Evolutionary conservation across 2,797 vertebrate species (phyloP), one percentile per base, ranked within the genome.

Genomic region (Leptodactylus fallax): DNA sequence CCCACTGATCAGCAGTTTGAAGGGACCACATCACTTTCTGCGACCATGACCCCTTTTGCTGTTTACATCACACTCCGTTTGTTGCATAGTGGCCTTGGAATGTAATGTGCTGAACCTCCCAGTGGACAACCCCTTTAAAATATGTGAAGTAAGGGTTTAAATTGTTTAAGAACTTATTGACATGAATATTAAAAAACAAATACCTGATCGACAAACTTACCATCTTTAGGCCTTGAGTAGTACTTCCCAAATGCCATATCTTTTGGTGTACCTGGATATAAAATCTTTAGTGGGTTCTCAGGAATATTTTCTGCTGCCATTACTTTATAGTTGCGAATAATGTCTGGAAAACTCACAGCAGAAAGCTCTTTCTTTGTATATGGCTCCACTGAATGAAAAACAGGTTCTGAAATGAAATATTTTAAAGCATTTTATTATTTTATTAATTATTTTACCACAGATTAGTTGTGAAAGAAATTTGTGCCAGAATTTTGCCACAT

Each of bases 291-390:
- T 0, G 98, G 98, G 90, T 99, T 98, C 89, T 99, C 98, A 0
- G 98, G 98, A 87, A 99, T 98, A 91, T 99, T 99, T 58, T 99
- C 98, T 0, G 95, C 97, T 0, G 97, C 98, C 98, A 99, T 99
- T 90, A 99, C 97, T 92, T 98, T 98, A 93, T 99, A 99, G 88
- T 97, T 98, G 58, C 97, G 97, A 91, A 99, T 97, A 92, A 99
- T 99, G 92, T 99, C 97, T 0, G 98, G 96, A 91, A 99, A 96
- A 0, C 97, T 96, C 14, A 99, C 97, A 0, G 97, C 98, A 0
- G 94, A 93, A 55, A 99, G 96, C 89, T 99, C 98, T 92, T 96
- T 98, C 94, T 97, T 99, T 0, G 98, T 99, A 93, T 99, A 99
- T 0, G 98, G 98, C 63, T 99, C 98, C 45, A 99, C 98, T 0